Conservation (phyloP, 2,113 vertebrate genomes). For the Pantherophis guttatus region DNA sequence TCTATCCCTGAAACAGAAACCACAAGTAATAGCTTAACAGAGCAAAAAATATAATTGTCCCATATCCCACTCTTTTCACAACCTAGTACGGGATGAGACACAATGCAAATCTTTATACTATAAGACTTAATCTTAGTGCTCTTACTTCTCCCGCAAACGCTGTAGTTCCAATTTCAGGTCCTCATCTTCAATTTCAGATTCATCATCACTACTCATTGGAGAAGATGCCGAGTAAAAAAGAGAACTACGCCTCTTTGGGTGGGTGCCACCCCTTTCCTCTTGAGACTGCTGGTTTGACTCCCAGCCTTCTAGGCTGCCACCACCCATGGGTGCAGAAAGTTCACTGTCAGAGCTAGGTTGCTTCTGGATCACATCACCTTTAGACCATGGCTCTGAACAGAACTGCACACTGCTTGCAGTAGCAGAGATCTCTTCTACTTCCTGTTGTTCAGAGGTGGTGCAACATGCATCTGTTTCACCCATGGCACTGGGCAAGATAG, state of each 20-base stretch:
- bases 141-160: conserved; percentile 85
- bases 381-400: conserved; percentile 40
- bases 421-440: conserved; percentile 43
- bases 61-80: neutral
- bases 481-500: conserved; percentile 31
- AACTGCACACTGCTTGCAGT: conserved; percentile 43
- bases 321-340: conserved; percentile 53
- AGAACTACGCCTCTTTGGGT: conserved; percentile 46
- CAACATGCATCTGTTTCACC: conserved; percentile 51
- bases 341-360: conserved; percentile 59
- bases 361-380: conserved; percentile 18
- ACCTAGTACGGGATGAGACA: neutral
- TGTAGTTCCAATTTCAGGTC: conserved; percentile 83
- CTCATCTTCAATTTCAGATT: conserved; percentile 85
- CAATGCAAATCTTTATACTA: neutral
- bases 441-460: conserved; percentile 45
- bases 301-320: conserved; percentile 65
- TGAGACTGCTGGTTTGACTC: conserved; percentile 47
- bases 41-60: neutral
- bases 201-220: conserved; percentile 82
- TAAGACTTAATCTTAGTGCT: neutral
- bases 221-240: conserved; percentile 78
- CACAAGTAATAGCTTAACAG: neutral
- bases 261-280: conserved; percentile 27
- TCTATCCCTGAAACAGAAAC: neutral